Conservation (phyloP, 2,797 vertebrate species). For the Artibeus jamaicensis region DNA sequence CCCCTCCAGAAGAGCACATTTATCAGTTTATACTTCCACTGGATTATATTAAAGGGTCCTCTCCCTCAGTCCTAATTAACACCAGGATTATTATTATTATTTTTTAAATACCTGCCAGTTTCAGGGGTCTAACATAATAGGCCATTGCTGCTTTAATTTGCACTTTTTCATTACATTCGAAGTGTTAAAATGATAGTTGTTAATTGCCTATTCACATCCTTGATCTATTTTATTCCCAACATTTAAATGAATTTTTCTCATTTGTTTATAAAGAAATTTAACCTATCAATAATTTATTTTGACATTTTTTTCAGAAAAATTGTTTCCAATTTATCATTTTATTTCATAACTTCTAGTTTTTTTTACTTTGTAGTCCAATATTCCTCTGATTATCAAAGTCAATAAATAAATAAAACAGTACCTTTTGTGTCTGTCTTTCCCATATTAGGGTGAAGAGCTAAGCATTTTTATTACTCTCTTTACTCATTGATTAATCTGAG, state of each 20-base stretch:
- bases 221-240: not conserved
- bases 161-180: not conserved
- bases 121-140: not conserved
- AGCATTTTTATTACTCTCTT: not conserved
- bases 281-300: not conserved
- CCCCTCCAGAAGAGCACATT: not conserved
- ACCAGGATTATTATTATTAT: not conserved
- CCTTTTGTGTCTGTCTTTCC: not conserved
- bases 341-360: not conserved
- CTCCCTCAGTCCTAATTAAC: not conserved
- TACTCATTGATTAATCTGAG: not conserved
- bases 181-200: not conserved
- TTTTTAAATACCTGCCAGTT: slow-evolving; percentile 30
- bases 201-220: not conserved
- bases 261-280: not conserved
- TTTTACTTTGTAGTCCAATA: not conserved
- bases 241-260: not conserved
- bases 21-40: slow-evolving; percentile 23
- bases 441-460: not conserved
- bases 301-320: not conserved
- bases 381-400: not conserved
- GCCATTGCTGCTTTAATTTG: slow-evolving; percentile 44
- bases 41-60: not conserved
- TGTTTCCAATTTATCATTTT: not conserved
- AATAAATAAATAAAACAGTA: not conserved